Evolutionary conservation across 2,797 vertebrate genomes (phyloP).

Genomic region (Enteromius trimaculatus): DNA sequence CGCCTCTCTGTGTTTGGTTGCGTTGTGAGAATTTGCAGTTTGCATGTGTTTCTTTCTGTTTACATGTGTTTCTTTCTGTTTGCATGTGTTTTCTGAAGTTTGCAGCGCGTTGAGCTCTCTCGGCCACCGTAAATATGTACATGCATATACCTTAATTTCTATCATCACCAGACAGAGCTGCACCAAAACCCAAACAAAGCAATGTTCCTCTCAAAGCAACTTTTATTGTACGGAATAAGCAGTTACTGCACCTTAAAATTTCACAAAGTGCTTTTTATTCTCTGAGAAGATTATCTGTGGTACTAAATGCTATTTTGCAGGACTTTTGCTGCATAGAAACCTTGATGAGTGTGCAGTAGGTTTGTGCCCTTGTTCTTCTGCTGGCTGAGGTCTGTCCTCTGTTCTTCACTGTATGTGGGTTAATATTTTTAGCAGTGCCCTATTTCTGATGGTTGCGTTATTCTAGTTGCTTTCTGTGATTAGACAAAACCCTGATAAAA

Average conservation of each 20-base stretch:
- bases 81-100: too few species aligned
- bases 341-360: slow-evolving; percentile 6
- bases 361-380: slow-evolving; percentile 43
- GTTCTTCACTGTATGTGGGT: slow-evolving; percentile 69
- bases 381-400: slow-evolving; percentile 37
- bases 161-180: not conserved
- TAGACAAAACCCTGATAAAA: slow-evolving; percentile 23
- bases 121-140: not conserved
- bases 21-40: too few species aligned
- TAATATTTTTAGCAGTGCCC: slow-evolving; percentile 80
- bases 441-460: slow-evolving; percentile 67
- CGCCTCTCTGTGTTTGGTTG: too few species aligned
- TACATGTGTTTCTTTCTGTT: too few species aligned
- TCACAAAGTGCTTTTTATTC: not conserved
- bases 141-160: not conserved
- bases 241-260: not conserved
- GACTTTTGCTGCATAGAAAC: not conserved
- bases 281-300: not conserved
- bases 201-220: not conserved
- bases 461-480: slow-evolving; percentile 59
- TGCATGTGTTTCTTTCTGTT: too few species aligned
- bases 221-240: too few species aligned
- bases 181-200: not conserved
- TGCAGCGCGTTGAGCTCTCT: too few species aligned
- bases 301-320: not conserved